Percentiles rank a stretch among this genome's conserved stretches.
Conservation (phyloP, 2,888 invertebrate species). For the Orthonevra nobilis region DNA sequence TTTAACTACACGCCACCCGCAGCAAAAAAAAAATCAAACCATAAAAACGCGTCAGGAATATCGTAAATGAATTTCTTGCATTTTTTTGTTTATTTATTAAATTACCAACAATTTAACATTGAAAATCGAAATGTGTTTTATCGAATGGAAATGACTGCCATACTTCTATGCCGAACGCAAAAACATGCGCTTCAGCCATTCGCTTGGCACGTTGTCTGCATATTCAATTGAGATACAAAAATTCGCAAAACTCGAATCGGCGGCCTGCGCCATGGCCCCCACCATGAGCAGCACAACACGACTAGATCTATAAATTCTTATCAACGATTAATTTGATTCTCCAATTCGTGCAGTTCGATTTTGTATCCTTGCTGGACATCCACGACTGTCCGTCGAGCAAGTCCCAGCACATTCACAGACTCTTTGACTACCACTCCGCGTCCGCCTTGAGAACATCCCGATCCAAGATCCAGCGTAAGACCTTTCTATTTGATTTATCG, state of each 20-base stretch:
- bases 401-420: constrained; percentile 32
- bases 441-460: neutral
- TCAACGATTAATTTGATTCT: constrained; percentile 50
- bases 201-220: constrained; percentile 44
- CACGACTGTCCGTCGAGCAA: constrained; percentile 8
- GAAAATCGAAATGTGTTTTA: constrained; percentile 41
- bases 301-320: constrained; percentile 49
- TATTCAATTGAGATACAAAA: constrained; percentile 41
- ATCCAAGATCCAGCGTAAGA: constrained; percentile 17
- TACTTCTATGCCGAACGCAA: constrained; percentile 28
- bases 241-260: constrained; percentile 10
- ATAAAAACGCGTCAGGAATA: neutral
- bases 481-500: constrained; percentile 29
- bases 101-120: constrained; percentile 51
- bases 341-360: constrained; percentile 25
- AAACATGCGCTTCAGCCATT: constrained; percentile 33
- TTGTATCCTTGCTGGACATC: too few relatives aligned
- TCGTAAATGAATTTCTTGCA: neutral
- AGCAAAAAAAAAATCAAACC: constrained; percentile 1
- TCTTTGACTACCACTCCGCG: constrained; percentile 20
- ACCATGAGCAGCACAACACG: constrained; percentile 4
- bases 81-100: constrained; percentile 6
- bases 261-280: constrained; percentile 7
- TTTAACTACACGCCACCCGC: too few relatives aligned
- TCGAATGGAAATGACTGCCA: constrained; percentile 4